Conservation (phyloP, 2,113 vertebrate species). For the Ictalurus punctatus region DNA sequence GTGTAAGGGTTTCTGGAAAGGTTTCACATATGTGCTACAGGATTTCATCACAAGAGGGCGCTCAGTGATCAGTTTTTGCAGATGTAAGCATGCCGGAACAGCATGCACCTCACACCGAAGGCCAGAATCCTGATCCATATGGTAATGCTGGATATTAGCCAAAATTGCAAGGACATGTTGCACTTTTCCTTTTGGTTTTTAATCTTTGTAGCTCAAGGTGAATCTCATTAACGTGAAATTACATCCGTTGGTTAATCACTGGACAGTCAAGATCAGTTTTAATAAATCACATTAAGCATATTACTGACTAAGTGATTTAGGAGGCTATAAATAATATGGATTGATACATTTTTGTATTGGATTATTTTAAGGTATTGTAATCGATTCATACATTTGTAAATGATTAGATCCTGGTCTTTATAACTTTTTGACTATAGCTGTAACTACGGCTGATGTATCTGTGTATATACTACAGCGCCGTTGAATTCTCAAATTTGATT, state of each 20-base stretch:
- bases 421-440: not conserved
- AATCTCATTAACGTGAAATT: slow-evolving; percentile 19
- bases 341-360: not conserved
- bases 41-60: slow-evolving; percentile 47
- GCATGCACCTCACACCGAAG: not conserved
- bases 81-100: not conserved
- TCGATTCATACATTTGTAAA: not conserved
- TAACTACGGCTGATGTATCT: not conserved
- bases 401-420: not conserved
- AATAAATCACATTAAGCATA: not conserved
- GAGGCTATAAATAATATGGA: not conserved
- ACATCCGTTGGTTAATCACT: not conserved
- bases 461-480: not conserved
- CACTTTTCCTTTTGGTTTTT: not conserved
- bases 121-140: not conserved
- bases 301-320: not conserved
- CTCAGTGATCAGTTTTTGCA: slow-evolving; percentile 22
- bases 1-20: not conserved
- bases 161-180: not conserved
- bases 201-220: not conserved
- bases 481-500: not conserved
- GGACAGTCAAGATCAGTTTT: not conserved
- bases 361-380: not conserved
- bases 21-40: not conserved
- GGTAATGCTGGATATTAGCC: not conserved